Conservation (phyloP, 2,113 vertebrate genomes). For the Shinisaurus crocodilurus region DNA sequence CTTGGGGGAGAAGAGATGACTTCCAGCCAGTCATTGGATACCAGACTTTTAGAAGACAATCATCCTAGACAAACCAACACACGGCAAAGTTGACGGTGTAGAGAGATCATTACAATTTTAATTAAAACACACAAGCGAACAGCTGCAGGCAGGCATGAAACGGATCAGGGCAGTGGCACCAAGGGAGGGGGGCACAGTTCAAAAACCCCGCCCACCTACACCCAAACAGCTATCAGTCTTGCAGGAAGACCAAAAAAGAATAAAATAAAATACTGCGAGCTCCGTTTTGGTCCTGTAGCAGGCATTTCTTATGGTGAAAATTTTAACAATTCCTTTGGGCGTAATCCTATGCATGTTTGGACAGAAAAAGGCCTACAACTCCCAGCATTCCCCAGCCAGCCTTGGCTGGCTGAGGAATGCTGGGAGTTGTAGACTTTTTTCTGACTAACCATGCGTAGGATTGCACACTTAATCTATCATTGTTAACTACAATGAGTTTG, state of each 20-base stretch:
- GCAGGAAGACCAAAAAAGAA: not conserved
- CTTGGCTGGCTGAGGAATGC: too few species aligned
- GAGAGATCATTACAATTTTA: not conserved
- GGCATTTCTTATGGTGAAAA: not conserved
- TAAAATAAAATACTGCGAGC: not conserved
- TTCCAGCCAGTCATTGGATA: slow-evolving; percentile 96
- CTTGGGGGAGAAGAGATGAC: slow-evolving; percentile 91
- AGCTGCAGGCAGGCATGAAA: not conserved
- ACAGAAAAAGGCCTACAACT: too few species aligned
- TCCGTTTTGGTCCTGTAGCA: not conserved
- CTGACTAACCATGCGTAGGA: too few species aligned
- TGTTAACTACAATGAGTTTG: not conserved
- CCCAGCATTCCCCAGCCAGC: too few species aligned
- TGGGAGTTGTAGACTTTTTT: too few species aligned
- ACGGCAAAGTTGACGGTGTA: slow-evolving; percentile 20
- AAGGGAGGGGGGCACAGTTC: too few species aligned
- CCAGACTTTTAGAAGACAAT: slow-evolving; percentile 98
- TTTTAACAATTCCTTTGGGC: not conserved
- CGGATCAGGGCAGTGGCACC: not conserved
- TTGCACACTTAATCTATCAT: not conserved
- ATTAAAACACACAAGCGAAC: not conserved
- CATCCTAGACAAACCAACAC: slow-evolving; percentile 82
- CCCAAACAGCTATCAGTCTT: too few species aligned
- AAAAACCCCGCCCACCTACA: not conserved
- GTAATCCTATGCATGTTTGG: too few species aligned